Evolutionary conservation across 2,888 invertebrate genomes (phyloP).

Genomic region (Drosophila buzzatii): DNA sequence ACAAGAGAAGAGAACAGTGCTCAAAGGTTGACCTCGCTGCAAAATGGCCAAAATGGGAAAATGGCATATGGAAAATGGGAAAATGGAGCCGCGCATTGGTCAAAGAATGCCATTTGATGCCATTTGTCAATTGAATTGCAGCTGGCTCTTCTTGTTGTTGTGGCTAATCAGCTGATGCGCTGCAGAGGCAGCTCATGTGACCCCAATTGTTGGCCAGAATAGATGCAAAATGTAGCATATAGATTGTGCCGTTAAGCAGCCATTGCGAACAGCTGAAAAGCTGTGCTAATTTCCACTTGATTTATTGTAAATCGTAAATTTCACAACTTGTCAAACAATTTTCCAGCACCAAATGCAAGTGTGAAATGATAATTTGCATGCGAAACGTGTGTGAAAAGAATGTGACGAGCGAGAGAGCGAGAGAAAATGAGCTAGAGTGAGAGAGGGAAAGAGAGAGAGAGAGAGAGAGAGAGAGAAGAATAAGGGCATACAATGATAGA

Average conservation of each 20-base stretch:
- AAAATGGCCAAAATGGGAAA: constrained; percentile 2
- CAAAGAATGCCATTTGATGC: constrained; percentile 49
- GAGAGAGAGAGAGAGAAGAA: background rate
- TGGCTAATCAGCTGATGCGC: constrained; percentile 43
- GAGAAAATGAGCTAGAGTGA: background rate
- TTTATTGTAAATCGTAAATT: constrained; percentile 50
- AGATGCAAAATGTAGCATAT: background rate
- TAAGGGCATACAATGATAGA: background rate
- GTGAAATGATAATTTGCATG: constrained; percentile 20
- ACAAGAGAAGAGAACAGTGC: constrained; percentile 10
- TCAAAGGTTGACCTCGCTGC: constrained; percentile 45
- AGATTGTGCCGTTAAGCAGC: background rate
- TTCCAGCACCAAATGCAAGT: constrained; percentile 44
- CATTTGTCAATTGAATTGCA: constrained; percentile 50
- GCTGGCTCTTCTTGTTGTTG: constrained; percentile 14
- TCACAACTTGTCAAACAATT: constrained; percentile 54
- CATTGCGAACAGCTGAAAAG: constrained; percentile 1
- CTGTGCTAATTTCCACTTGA: constrained; percentile 28
- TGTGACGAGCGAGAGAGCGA: background rate
- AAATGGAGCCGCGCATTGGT: constrained; percentile 38
- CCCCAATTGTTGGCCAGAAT: constrained; percentile 36
- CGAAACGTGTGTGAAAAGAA: background rate
- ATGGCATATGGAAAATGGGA: too few relatives aligned
- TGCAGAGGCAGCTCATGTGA: constrained; percentile 26
- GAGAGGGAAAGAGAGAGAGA: background rate